Evolutionary conservation across 2,113 vertebrate species (phyloP), one percentile per base, ranked within the genome.

Genomic region (Cathartes aura): DNA sequence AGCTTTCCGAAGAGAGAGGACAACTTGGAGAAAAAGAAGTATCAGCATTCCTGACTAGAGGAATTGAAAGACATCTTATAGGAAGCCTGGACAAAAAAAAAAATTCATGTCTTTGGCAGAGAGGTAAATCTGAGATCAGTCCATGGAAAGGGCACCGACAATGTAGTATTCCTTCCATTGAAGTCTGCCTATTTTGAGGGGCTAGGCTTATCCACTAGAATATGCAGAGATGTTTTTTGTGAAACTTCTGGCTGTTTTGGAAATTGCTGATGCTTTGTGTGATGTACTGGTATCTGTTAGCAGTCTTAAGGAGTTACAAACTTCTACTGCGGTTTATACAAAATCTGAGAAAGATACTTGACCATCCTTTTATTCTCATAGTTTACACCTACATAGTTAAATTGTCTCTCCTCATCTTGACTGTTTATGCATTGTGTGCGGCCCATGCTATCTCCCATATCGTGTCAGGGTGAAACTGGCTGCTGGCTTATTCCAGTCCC

Each of bases 381-480:
- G 34, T 27, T 89, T 45, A 45, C 38, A 74, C 11, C 34, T 24
- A 23, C 1, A 4, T 10, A 52, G 24, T 38, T 68, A 71, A 67
- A 67, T 50, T 90, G 40, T 64, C 4, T 24, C 30, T 89, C 34
- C n/a, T 45, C 14, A 48, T 29, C 27, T 32, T 64, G 36, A 72
- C 40, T 19, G 4, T 40, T 73, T 55, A 23, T 30, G 21, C 36
- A 23, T 3, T 59, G 34, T 1, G 8, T 11, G 34, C 73, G 67
- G 13, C 8, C n/a, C 40, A 70, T 1, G 2, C 16, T 32, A 1
- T 38, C 36, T 60, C 23, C 52, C 13, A 19, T 13, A 22, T 2
- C 0, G 0, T 14, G 45, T 29, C n/a, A 56, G 1, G 4, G 45
- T 73, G 83, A 71, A 88, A 59, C 9, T 47, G 59, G 27, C 36